Evolutionary conservation across 2,797 vertebrate species (phyloP).

Genomic region (Schizopygopsis pylzovi): DNA sequence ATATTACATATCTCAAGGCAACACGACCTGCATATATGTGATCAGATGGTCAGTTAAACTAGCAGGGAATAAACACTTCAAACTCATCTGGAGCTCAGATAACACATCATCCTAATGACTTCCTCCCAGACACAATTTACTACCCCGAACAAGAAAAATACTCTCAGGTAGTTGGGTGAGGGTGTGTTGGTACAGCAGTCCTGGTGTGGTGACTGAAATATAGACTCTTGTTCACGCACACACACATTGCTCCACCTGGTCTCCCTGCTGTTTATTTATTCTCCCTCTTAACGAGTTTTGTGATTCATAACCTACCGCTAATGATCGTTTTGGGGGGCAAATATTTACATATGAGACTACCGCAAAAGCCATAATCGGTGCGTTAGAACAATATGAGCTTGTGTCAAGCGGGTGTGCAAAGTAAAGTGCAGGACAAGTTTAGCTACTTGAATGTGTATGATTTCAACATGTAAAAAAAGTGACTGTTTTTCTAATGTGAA

Average conservation of each 20-base stretch:
- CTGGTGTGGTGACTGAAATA: constrained; percentile 58
- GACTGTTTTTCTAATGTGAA: not conserved
- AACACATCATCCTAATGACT: constrained; percentile 48
- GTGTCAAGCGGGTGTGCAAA: not conserved
- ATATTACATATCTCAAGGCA: constrained; percentile 34
- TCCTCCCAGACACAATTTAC: constrained; percentile 49
- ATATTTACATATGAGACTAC: constrained; percentile 68
- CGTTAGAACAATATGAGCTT: constrained; percentile 22
- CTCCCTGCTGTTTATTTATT: constrained; percentile 77
- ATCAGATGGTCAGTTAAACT: constrained; percentile 29
- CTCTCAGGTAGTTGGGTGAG: constrained; percentile 49
- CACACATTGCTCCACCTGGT: constrained; percentile 50
- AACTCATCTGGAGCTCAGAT: constrained; percentile 44
- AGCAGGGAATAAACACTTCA: constrained; percentile 32
- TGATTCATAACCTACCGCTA: constrained; percentile 74
- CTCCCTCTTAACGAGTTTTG: constrained; percentile 73
- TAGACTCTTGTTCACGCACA: constrained; percentile 22
- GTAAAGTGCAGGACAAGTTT: constrained; percentile 19
- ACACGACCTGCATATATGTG: not conserved
- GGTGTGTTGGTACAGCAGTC: constrained; percentile 43
- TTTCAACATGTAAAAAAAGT: not conserved
- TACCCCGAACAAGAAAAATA: constrained; percentile 49
- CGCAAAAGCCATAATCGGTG: constrained; percentile 4
- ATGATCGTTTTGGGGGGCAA: constrained; percentile 71
- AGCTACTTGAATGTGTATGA: not conserved